A percentile compares a stretch with the other conserved stretches of the same genome.
phyloP scores from a whole-genome alignment of 2,113 vertebrate species.

The Lipophrys pholis region DNA sequence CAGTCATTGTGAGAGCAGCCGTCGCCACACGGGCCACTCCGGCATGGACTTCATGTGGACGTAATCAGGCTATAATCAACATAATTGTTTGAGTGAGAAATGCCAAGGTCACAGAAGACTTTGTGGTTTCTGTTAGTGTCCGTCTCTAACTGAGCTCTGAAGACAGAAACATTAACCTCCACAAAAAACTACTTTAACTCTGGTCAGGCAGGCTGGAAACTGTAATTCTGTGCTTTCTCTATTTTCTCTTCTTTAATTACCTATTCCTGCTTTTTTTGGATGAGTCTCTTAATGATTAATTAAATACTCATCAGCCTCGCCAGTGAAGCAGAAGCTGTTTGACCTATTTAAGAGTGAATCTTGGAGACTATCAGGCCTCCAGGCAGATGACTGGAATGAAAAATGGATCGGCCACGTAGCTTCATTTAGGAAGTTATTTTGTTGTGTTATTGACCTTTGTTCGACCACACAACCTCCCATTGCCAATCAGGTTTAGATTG shows the following conservation, averaged over 20 bases:
- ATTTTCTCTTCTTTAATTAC: conserved; percentile 1
- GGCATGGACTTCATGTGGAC: conserved; percentile 9
- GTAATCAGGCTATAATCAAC: conserved; percentile 34
- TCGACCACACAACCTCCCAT: background rate
- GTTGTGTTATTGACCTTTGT: conserved; percentile 12
- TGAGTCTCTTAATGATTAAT: conserved; percentile 36
- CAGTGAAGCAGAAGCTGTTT: conserved; percentile 24
- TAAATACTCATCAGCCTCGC: conserved; percentile 24
- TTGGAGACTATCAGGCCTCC: conserved; percentile 8
- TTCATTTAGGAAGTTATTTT: conserved; percentile 10
- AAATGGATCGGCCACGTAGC: conserved; percentile 1
- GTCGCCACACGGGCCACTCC: background rate
- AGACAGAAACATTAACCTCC: background rate
- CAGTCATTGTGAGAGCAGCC: too few relatives aligned
- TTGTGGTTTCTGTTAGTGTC: background rate
- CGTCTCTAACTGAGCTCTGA: background rate
- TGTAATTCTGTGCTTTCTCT: background rate
- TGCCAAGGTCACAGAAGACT: conserved; percentile 15
- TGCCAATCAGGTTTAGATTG: too few relatives aligned
- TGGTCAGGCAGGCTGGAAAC: too few relatives aligned
- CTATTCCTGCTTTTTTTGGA: background rate
- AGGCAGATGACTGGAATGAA: conserved; percentile 14
- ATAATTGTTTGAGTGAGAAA: conserved; percentile 18
- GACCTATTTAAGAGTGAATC: conserved; percentile 35
- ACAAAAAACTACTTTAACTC: background rate